phyloP scores from a whole-genome alignment of 2,888 invertebrate genomes.

The Agrotis ipsilon region DNA sequence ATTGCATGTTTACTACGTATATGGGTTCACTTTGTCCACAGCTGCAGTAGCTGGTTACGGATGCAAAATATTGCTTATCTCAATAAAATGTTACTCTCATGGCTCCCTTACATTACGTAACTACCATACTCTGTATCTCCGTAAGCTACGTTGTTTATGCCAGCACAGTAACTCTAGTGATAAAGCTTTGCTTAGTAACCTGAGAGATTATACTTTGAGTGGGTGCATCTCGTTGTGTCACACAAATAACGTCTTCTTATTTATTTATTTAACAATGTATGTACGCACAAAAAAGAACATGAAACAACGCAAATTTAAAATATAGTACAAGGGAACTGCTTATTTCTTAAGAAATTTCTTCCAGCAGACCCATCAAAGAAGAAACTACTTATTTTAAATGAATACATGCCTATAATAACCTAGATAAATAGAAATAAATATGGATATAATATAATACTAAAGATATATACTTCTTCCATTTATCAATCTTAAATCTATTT shows the following conservation, averaged over 20 bases:
- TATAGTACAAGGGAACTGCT: too few species aligned
- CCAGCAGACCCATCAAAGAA: too few species aligned
- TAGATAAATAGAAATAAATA: too few species aligned
- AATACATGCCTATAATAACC: too few species aligned
- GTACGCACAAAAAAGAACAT: too few species aligned
- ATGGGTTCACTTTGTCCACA: conserved; percentile 38
- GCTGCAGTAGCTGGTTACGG: conserved; percentile 46
- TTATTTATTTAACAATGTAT: too few species aligned
- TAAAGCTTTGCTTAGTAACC: background rate
- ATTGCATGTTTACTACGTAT: background rate
- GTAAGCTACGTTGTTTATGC: conserved; percentile 5
- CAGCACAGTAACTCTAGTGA: conserved; percentile 5
- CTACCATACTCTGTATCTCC: background rate
- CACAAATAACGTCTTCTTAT: background rate
- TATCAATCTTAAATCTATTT: background rate
- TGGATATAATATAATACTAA: too few species aligned
- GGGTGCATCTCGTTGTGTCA: background rate
- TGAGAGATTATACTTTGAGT: too few species aligned
- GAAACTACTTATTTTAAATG: too few species aligned
- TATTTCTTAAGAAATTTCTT: too few species aligned
- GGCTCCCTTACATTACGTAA: conserved; percentile 25
- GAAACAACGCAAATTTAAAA: too few species aligned
- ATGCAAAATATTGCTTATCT: conserved; percentile 58
- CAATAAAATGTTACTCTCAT: conserved; percentile 42
- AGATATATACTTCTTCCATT: too few species aligned